Base-by-base conservation (phyloP, 2,113 vertebrate species). In the Micromys minutus region DNA sequence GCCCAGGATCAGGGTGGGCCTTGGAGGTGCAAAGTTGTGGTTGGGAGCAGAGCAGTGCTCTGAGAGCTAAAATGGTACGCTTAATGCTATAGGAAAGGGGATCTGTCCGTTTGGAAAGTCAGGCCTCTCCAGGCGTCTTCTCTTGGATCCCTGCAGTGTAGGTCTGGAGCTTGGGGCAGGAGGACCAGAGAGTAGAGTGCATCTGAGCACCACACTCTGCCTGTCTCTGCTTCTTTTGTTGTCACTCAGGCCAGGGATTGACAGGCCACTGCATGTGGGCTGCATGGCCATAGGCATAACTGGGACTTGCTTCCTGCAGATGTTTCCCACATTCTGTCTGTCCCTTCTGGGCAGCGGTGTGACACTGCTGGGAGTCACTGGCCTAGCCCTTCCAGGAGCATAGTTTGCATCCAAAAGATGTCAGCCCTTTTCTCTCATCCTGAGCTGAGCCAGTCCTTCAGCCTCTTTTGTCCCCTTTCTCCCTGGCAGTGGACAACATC, bases 401-500 rank as follows among this genome's bases (percentile, higher is more conserved):
- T 92, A 50, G 89, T 92, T 96, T 91, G 92, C 83, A 96, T 95
- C 89, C 17, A 7, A 69, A 83, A 84, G 95, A 84, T 80, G 87
- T 22, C 1, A 67, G 63, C 45, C 75, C 81, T 71, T 97, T 93
- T 89, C 71, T 55, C 72, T 97, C 93, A 45, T 65, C 71, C 61
- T 89, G 81, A 34, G 61, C 71, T 69, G 52, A 63, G 67, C 93
- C 31, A 80, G 39, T 65, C 75, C 72, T 93, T 98, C 95, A 97
- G 89, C 74, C 45, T 69, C 69, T 83, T 85, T 89, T 97, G 55
- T 94, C 77, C 93, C 72, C 97, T 92, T 97, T 98, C 71, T 90
- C 87, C 94, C 75, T 97, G 97, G 89, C 98, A 99, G 99, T 99
- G 98, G 99, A 99, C 98, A 99, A 99, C 89, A 97, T 99, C 97